Base-by-base conservation (phyloP, 2,797 vertebrate genomes). In the Sebastes variabilis region DNA sequence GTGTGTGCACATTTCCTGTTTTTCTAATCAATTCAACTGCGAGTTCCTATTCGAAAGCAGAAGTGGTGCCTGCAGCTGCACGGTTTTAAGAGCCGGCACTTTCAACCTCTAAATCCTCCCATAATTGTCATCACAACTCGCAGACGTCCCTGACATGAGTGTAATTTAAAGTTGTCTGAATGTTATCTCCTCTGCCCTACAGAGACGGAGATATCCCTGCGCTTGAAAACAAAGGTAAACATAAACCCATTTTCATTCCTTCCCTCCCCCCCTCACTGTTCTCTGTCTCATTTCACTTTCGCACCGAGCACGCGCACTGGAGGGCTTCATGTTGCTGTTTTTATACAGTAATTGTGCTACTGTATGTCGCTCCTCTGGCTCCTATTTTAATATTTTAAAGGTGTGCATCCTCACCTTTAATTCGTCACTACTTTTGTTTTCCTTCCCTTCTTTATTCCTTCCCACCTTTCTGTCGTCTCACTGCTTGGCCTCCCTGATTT, bases 191-290 rank as follows among this genome's bases (percentile, higher is more conserved):
- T 85, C 29, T 93, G 16, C 71, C 64, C 76, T 14, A 54, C 90
- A 95, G 94, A 85, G 90, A 94, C 7, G 83, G 84, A 38, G 90
- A 94, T 11, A 36, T 94, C 73, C 94, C 93, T n/a, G 75, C 71
- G 0, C 75, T 78, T 38, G 90, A 84, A 58, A 86, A 88, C 72
- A 94, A 94, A 94, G 94, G 94, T 95, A 91, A 89, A 80, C 80
- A 74, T 55, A 1, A 38, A n/a, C 14, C 36, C 25, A 8, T 62
- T 79, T 59, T 69, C 25, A 42, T 16, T 42, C n/a, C n/a, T n/a
- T 36, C 56, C 16, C 64, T 34, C 20, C 20, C 29, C 22, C 14
- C 8, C 8, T 54, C 14, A 13, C 18, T 46, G 6, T 29, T n/a
- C 62, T 36, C 54, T 46, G 18, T 72, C 66, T 72, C 13, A 3